phyloP scores from a whole-genome alignment of 2,113 vertebrate genomes.

The Telmatochromis brichardi region DNA sequence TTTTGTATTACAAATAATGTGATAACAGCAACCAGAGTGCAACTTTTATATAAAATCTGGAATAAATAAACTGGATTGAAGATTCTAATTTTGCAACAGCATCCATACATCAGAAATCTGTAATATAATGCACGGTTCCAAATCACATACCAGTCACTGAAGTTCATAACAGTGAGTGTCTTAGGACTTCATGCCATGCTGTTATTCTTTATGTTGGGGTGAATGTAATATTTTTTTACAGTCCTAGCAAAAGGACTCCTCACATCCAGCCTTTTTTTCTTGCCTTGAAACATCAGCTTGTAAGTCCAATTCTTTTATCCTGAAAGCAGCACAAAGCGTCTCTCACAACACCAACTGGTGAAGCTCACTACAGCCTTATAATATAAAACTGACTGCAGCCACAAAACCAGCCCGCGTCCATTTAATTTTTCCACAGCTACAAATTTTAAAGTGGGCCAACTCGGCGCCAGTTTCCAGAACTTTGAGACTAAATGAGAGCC shows the following conservation, averaged over 20 bases:
- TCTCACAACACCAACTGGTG: not conserved
- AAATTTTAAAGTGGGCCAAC: conserved; percentile 37
- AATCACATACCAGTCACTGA: not conserved
- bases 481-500: conserved; percentile 46
- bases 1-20: not conserved
- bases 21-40: not conserved
- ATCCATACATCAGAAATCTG: not conserved
- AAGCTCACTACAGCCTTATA: not conserved
- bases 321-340: not conserved
- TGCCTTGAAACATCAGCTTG: not conserved
- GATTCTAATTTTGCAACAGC: not conserved
- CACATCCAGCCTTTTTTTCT: not conserved
- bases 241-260: not conserved
- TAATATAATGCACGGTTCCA: not conserved
- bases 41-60: not conserved
- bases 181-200: not conserved
- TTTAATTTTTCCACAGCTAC: conserved; percentile 54
- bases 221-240: not conserved
- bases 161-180: not conserved
- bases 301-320: not conserved
- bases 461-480: conserved; percentile 35
- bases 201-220: not conserved
- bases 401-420: conserved; percentile 26
- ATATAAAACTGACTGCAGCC: conserved; percentile 21
- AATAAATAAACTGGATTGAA: not conserved